These are phyloP conservation scores for Montipora cactus DNA, from an alignment of 64 coral and sea anemone genomes.

Conservation along the genomic window DNA sequence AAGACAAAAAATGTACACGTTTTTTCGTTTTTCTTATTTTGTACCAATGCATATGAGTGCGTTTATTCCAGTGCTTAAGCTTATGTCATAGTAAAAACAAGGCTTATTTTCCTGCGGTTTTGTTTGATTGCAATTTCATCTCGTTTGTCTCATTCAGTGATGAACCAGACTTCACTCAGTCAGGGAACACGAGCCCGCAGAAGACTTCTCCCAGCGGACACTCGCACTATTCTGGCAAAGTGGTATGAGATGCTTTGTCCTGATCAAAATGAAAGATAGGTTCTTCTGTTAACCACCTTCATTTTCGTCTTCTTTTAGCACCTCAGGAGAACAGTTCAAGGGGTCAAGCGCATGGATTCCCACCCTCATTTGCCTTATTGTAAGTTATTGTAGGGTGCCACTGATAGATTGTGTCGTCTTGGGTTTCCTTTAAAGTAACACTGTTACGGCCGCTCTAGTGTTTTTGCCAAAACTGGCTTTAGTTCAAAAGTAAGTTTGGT, in stretches of 20 bases:
- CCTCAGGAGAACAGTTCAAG: slow-evolving; percentile 77
- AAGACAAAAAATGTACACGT: too few species aligned
- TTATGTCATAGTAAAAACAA: too few species aligned
- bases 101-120: too few species aligned
- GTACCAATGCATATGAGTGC: too few species aligned
- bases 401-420: neutral
- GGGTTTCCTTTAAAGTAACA: neutral
- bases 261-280: neutral
- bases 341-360: slow-evolving; percentile 88
- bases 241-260: neutral
- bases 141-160: slow-evolving; percentile 7
- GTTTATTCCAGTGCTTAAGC: too few species aligned
- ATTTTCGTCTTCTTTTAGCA: slow-evolving; percentile 59
- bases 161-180: slow-evolving; percentile 10
- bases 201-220: slow-evolving; percentile 18
- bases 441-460: too few species aligned
- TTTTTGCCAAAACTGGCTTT: too few species aligned
- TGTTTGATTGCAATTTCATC: too few species aligned
- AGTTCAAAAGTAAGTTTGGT: too few species aligned
- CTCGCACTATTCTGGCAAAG: slow-evolving; percentile 39
- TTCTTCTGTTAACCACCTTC: neutral
- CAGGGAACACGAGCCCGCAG: slow-evolving; percentile 4
- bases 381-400: slow-evolving; percentile 56
- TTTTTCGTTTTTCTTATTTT: too few species aligned
- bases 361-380: slow-evolving; percentile 96